A percentile compares a stretch with the other conserved stretches of the same genome.
Conservation (phyloP, 2,113 vertebrate species). For the Lasiurus borealis region DNA sequence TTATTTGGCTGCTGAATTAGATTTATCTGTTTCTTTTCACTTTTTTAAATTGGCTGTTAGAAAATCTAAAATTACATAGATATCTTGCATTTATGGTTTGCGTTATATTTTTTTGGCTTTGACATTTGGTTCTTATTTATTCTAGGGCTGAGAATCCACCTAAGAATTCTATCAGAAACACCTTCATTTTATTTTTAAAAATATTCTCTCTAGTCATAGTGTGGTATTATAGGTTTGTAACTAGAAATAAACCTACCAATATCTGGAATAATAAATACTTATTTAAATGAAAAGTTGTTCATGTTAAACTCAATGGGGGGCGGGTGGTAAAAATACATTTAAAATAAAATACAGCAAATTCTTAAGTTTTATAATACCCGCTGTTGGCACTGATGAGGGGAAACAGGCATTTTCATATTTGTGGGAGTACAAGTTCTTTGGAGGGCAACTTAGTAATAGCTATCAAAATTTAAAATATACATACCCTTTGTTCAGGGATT, state of each 20-base stretch:
- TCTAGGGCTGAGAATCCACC: background rate
- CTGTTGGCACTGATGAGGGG: background rate
- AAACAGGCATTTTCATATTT: background rate
- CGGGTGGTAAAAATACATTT: background rate
- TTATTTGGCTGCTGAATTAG: too few relatives aligned
- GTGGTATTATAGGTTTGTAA: conserved; percentile 9
- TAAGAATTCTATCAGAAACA: conserved; percentile 30
- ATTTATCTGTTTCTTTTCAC: too few relatives aligned
- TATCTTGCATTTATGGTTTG: background rate
- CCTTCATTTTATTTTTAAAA: background rate
- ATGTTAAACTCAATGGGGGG: background rate
- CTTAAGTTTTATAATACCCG: background rate
- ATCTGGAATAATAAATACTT: conserved; percentile 15
- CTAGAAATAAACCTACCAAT: conserved; percentile 15
- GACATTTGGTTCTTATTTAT: conserved; percentile 23
- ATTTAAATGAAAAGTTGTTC: conserved; percentile 52
- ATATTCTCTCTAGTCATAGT: background rate
- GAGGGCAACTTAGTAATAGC: background rate
- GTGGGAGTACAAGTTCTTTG: background rate
- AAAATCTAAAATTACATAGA: conserved; percentile 28
- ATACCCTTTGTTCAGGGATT: background rate
- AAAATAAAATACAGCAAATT: conserved; percentile 2
- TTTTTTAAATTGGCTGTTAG: conserved; percentile 25
- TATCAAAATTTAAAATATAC: background rate
- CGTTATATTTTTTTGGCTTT: background rate